Evolutionary conservation across 2,113 vertebrate species (phyloP), one percentile per base, ranked within the genome.

Genomic region (Sinocyclocheilus maitianheensis): DNA sequence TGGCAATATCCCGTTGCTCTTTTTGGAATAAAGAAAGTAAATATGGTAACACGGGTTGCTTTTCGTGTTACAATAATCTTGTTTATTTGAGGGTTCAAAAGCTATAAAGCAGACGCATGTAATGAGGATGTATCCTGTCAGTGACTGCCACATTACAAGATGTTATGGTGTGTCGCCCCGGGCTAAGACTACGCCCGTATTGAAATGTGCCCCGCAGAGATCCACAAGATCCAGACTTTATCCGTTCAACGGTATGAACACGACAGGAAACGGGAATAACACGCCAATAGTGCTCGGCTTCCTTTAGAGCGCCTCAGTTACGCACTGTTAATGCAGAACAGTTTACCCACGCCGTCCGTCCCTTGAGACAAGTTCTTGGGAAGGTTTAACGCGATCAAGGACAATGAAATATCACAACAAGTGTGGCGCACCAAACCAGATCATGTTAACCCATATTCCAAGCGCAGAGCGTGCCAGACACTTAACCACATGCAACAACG

Each of bases 101-200:
- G 81, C 85, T 89, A 87, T 84, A 26, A 46, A 86, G 48, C 58
- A 77, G 60, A 91, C 69, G 65, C 46, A 91, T 91, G 90, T 92
- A 93, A 92, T 92, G 89, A 93, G 89, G 87, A 92, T 91, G 88
- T 78, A 63, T 74, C 91, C 90, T 93, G 92, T 93, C 94, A 93
- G 91, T 90, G 90, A 92, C 91, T 92, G 92, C 89, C 88, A 89
- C 90, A 86, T 93, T 93, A 91, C 92, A 93, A 93, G 93, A 93
- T 93, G 91, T 90, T 92, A 91, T 92, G 46, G 89, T 91, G 89
- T 91, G 46, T 48, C 84, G 85, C 90, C 91, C 85, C 16, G 88
- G 85, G 89, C 89, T 88, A 75, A 79, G 81, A 24, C 40, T 40
- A 84, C 82, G 71, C 51, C 53, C 34, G 46, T 30, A 43, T 37